Percentiles rank a stretch among this genome's conserved stretches.
phyloP scores from a whole-genome alignment of 2,797 vertebrate species.

The Petrocephalus sullivani region DNA sequence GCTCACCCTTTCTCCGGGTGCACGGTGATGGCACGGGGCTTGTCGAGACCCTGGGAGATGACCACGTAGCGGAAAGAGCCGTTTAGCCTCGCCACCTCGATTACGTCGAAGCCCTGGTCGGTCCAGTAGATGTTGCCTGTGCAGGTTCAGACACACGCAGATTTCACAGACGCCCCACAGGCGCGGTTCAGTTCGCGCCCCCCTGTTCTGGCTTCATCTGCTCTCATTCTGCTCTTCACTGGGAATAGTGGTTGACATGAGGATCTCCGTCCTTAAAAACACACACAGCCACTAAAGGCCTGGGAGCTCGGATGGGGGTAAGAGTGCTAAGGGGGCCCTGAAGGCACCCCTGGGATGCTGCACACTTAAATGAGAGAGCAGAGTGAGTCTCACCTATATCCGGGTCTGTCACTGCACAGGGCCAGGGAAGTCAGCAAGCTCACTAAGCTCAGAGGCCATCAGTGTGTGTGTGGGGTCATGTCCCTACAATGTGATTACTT shows the following conservation, averaged over 20 bases:
- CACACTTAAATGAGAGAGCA: too few relatives aligned
- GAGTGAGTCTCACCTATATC: neutral
- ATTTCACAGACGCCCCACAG: neutral
- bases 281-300: neutral
- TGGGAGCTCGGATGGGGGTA: neutral
- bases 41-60: conserved; percentile 92
- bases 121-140: conserved; percentile 98
- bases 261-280: neutral
- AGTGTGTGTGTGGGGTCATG: neutral
- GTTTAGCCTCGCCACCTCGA: conserved; percentile 90
- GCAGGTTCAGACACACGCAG: conserved; percentile 11
- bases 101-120: conserved; percentile 94
- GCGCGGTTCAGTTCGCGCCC: neutral
- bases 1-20: conserved; percentile 89
- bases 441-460: neutral
- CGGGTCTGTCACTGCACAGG: neutral
- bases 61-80: conserved; percentile 96
- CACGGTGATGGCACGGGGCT: conserved; percentile 90
- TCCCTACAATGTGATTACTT: too few relatives aligned
- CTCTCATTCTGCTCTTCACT: neutral
- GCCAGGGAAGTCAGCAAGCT: neutral
- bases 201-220: neutral
- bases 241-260: neutral
- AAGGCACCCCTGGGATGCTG: neutral
- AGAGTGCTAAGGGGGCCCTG: neutral